These are phyloP conservation scores for Sterna hirundo DNA, from an alignment of 2,113 vertebrate genomes.

Conservation along the genomic window DNA sequence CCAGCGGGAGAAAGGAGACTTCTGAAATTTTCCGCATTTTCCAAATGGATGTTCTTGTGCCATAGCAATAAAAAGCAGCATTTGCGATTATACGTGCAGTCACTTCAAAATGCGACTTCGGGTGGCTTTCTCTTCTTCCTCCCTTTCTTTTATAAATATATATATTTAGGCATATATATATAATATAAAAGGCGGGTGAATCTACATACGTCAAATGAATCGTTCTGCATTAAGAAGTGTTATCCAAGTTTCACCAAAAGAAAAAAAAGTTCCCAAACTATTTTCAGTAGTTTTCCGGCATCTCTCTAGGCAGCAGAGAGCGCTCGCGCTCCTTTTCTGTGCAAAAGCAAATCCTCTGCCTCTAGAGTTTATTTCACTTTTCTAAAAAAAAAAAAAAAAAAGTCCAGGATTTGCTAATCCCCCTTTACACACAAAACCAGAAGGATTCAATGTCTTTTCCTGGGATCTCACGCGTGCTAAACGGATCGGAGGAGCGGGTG, in stretches of 20 bases:
- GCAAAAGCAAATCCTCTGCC: conserved; percentile 75
- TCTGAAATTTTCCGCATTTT: conserved; percentile 70
- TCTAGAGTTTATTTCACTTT: conserved; percentile 64
- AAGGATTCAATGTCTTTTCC: conserved; percentile 51
- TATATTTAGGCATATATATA: conserved; percentile 3
- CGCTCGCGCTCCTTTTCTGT: conserved; percentile 48
- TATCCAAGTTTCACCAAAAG: conserved; percentile 56
- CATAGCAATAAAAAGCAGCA: conserved; percentile 85
- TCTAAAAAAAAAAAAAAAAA: background rate
- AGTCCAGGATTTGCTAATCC: conserved; percentile 46
- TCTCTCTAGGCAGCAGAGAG: conserved; percentile 66
- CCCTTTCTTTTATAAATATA: conserved; percentile 51
- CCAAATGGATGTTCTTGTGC: conserved; percentile 69
- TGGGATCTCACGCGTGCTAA: conserved; percentile 62
- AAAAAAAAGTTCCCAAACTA: conserved; percentile 30
- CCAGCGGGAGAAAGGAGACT: conserved; percentile 53
- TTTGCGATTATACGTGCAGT: conserved; percentile 78
- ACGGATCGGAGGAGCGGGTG: background rate
- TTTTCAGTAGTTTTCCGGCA: conserved; percentile 70
- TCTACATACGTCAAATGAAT: conserved; percentile 69
- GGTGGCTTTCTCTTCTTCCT: conserved; percentile 59
- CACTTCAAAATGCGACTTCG: conserved; percentile 77
- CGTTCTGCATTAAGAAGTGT: conserved; percentile 65
- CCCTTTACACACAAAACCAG: conserved; percentile 25
- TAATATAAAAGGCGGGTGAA: conserved; percentile 12